Conservation (phyloP, 1,140 invertebrate species). For the Lithobius niger region DNA sequence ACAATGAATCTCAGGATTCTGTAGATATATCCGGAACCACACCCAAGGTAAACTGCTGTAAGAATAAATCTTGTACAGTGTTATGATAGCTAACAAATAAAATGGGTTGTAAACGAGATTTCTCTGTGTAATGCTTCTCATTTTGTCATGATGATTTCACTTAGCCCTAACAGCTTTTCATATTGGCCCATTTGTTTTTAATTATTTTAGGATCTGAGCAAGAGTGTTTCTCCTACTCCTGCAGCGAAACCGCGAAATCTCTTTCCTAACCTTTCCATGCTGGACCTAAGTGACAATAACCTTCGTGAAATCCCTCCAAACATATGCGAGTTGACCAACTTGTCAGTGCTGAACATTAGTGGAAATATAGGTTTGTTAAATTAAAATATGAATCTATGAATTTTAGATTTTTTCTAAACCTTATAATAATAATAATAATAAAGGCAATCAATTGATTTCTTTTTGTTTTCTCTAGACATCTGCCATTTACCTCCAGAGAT, state of each 20-base stretch:
- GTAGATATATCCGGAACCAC: neutral
- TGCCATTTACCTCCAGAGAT: conserved; percentile 82
- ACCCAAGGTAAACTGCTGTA: no score
- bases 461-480: conserved; percentile 42
- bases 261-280: conserved; percentile 86
- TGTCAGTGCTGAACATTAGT: conserved; percentile 88
- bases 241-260: conserved; percentile 42
- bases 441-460: neutral
- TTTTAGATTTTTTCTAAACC: neutral
- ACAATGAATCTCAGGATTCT: conserved; percentile 37
- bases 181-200: neutral
- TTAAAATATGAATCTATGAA: neutral
- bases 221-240: neutral
- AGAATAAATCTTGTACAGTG: no score
- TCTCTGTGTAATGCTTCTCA: no score
- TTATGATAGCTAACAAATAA: no score
- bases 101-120: no score
- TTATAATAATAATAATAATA: neutral
- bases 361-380: conserved; percentile 53
- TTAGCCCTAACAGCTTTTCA: no score
- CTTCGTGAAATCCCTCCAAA: conserved; percentile 64
- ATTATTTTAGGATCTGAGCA: neutral
- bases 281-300: conserved; percentile 84
- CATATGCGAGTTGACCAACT: conserved; percentile 68
- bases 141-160: no score